Conservation (phyloP, 2,113 vertebrate species). For the Mobula birostris region DNA sequence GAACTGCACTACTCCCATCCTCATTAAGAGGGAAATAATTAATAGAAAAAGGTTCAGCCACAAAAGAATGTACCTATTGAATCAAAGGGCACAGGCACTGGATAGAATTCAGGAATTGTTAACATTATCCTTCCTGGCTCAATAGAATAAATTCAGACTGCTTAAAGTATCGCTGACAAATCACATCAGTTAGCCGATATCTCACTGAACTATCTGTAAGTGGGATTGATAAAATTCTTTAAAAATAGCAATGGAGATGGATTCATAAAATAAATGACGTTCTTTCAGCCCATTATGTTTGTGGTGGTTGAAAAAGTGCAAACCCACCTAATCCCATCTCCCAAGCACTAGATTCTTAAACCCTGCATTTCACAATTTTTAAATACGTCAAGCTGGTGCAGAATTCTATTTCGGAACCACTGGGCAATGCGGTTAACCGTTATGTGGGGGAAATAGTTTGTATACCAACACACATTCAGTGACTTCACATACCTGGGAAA, state of each 20-base stretch:
- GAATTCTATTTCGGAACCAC: not conserved
- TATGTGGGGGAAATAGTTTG: not conserved
- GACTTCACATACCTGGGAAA: slow-evolving; percentile 12
- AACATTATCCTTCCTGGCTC: not conserved
- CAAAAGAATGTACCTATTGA: not conserved
- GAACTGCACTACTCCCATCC: not conserved
- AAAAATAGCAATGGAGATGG: not conserved
- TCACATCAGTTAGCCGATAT: not conserved
- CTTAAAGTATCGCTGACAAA: not conserved
- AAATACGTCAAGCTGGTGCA: not conserved
- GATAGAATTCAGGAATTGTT: not conserved
- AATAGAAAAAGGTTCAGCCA: not conserved
- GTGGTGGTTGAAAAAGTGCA: too few relatives aligned
- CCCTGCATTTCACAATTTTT: too few relatives aligned
- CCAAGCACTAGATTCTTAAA: too few relatives aligned
- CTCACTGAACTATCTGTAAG: not conserved
- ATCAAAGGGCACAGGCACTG: not conserved
- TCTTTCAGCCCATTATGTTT: too few relatives aligned
- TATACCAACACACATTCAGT: slow-evolving; percentile 31
- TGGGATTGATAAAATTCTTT: not conserved
- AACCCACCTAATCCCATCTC: too few relatives aligned
- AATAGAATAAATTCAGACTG: not conserved
- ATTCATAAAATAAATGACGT: too few relatives aligned
- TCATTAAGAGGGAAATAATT: not conserved
- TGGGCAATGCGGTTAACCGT: not conserved